A percentile compares a stretch with the other conserved stretches of the same genome.
phyloP scores from a whole-genome alignment of 2,888 invertebrate species.

The Acanthococcus lagerstroemiae region DNA sequence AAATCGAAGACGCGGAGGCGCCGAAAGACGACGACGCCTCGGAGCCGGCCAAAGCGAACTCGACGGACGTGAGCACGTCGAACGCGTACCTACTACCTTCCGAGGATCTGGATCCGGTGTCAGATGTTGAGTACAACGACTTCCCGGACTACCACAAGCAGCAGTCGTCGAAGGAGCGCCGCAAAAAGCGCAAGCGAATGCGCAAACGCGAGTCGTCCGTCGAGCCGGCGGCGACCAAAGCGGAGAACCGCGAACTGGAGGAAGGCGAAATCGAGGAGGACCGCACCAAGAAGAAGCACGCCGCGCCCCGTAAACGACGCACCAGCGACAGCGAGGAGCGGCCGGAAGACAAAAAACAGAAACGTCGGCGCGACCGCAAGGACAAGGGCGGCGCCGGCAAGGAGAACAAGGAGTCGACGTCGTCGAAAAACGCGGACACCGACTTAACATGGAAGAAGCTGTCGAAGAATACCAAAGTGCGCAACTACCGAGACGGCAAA shows the following conservation, averaged over 20 bases:
- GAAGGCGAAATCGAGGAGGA: conserved; percentile 29
- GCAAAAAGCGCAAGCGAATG: conserved; percentile 14
- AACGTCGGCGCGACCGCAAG: conserved; percentile 39
- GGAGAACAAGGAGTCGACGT: conserved; percentile 43
- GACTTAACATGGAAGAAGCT: conserved; percentile 66
- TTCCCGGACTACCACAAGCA: conserved; percentile 13
- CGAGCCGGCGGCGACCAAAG: neutral
- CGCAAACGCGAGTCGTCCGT: conserved; percentile 11
- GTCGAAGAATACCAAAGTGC: conserved; percentile 63
- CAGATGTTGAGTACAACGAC: conserved; percentile 30
- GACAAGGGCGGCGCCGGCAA: conserved; percentile 23
- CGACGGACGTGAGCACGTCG: too few species aligned
- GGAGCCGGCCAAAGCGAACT: conserved; percentile 17
- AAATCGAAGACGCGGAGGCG: neutral
- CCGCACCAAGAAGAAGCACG: conserved; percentile 25
- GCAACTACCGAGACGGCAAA: conserved; percentile 62
- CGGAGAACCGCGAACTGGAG: conserved; percentile 9
- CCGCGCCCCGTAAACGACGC: neutral
- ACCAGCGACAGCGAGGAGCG: conserved; percentile 6
- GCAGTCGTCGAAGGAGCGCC: neutral
- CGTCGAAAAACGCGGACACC: conserved; percentile 47
- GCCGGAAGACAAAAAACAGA: conserved; percentile 31
- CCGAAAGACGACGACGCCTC: neutral
- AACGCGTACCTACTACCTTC: conserved; percentile 20
- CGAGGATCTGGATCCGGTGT: conserved; percentile 33